These are phyloP conservation scores for Premnoplex brunnescens DNA, from an alignment of 2,797 vertebrate species.

Conservation along the genomic window DNA sequence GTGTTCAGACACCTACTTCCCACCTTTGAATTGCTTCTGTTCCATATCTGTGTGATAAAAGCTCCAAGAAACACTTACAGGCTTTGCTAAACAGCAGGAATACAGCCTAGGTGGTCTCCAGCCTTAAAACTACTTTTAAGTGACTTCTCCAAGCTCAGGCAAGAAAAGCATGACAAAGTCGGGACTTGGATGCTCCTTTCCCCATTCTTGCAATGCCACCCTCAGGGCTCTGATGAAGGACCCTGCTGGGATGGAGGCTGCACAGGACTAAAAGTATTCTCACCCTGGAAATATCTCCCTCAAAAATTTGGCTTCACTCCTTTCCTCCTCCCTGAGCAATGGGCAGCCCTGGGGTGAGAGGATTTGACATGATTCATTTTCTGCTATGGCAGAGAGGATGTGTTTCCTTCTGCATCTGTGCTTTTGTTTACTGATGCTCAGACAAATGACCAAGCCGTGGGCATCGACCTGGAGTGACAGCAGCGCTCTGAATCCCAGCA, in stretches of 20 bases:
- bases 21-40: neutral
- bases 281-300: neutral
- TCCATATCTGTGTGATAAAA: neutral
- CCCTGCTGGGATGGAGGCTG: neutral
- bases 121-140: neutral
- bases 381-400: neutral
- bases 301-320: neutral
- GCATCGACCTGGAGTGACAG: neutral
- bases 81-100: neutral
- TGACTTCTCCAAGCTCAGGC: neutral
- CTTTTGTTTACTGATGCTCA: slow-evolving; percentile 10
- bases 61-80: neutral
- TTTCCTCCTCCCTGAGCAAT: neutral
- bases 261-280: neutral
- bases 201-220: neutral
- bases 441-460: neutral
- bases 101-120: neutral
- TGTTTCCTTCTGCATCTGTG: neutral
- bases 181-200: neutral
- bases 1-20: neutral
- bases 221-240: neutral
- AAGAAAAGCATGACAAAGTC: neutral
- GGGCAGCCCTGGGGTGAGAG: neutral
- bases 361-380: neutral
- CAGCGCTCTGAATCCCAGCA: neutral